Percentiles rank a stretch among this genome's conserved stretches.
phyloP scores from a whole-genome alignment of 2,113 vertebrate species.

The Chamaea fasciata region DNA sequence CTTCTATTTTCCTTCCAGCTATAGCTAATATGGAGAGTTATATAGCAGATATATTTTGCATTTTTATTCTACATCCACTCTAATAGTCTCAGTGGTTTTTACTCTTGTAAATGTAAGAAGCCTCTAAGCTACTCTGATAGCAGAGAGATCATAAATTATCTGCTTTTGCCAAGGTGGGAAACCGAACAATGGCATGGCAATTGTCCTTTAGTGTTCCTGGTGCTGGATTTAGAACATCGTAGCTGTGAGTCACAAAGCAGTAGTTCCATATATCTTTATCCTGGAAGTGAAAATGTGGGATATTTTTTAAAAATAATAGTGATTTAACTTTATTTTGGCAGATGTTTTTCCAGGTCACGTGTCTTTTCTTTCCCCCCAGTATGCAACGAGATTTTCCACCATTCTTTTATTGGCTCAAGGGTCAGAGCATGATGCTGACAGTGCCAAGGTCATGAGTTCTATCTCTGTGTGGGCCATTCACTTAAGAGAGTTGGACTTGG shows the following conservation, averaged over 20 bases:
- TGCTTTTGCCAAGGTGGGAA: neutral
- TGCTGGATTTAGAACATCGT: neutral
- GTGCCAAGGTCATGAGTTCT: neutral
- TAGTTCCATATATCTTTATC: neutral
- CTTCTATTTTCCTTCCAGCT: neutral
- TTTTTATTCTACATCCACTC: neutral
- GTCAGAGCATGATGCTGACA: neutral
- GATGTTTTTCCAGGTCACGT: neutral
- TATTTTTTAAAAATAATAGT: rapidly evolving
- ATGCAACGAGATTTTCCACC: neutral
- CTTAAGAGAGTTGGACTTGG: neutral
- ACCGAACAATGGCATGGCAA: neutral
- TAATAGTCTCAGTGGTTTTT: neutral
- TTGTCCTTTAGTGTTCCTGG: neutral
- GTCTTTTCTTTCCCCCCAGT: neutral
- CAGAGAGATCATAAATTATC: neutral
- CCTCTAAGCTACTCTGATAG: neutral
- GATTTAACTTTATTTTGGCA: neutral
- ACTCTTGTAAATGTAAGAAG: neutral
- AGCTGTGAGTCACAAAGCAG: neutral
- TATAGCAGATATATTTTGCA: neutral
- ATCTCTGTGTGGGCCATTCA: neutral
- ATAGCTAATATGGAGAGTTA: neutral
- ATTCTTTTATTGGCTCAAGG: neutral
- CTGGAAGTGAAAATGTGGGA: neutral